Conservation (phyloP, 2,113 vertebrate genomes). For the Symphodus melops region DNA sequence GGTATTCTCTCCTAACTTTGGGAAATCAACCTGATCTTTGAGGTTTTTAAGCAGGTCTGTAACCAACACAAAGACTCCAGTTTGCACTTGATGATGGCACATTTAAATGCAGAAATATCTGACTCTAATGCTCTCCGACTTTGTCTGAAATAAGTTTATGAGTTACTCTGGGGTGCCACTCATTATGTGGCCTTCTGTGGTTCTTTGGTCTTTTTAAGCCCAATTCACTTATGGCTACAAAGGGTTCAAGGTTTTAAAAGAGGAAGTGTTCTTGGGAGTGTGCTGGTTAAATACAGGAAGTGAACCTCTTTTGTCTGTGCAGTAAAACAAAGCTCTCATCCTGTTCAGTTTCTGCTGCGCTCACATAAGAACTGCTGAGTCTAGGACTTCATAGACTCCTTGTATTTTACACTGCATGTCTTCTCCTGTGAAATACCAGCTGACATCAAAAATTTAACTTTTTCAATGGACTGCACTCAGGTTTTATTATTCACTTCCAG, state of each 20-base stretch:
- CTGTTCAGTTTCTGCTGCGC: constrained; percentile 32
- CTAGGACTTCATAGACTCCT: neutral
- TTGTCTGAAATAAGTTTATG: constrained; percentile 10
- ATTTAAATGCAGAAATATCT: constrained; percentile 14
- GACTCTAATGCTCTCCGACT: neutral
- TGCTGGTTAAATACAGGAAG: constrained; percentile 67
- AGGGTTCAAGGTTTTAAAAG: constrained; percentile 44
- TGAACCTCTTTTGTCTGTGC: constrained; percentile 41
- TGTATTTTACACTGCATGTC: neutral
- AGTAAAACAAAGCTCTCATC: constrained; percentile 51
- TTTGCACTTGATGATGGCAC: constrained; percentile 9
- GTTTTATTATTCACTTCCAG: too few species aligned
- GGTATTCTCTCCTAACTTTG: constrained; percentile 9
- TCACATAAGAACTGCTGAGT: constrained; percentile 41
- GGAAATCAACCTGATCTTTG: constrained; percentile 24
- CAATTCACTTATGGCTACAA: constrained; percentile 1
- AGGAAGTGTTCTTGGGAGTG: constrained; percentile 65
- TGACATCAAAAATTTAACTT: neutral
- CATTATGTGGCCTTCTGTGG: neutral
- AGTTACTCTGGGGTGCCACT: constrained; percentile 2
- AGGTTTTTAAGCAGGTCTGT: constrained; percentile 25
- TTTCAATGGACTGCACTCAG: neutral
- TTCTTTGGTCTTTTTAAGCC: neutral
- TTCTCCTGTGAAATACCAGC: neutral
- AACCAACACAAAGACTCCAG: too few species aligned